Evolutionary conservation across 2,797 vertebrate species (phyloP).

Genomic region (Squalus acanthias): DNA sequence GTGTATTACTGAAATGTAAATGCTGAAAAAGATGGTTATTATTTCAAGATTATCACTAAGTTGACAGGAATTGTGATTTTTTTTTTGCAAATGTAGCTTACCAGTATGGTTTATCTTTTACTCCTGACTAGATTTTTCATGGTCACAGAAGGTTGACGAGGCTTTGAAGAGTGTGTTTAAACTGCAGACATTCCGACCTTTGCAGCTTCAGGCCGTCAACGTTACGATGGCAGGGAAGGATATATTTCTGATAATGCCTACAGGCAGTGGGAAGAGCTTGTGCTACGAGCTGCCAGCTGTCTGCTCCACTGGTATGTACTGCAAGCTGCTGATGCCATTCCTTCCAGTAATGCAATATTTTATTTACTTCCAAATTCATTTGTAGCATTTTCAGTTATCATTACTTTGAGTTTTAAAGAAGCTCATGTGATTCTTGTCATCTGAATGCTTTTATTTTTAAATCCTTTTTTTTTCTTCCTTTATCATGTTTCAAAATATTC

Average conservation of each 20-base stretch:
- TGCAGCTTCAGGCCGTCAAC: constrained; percentile 84
- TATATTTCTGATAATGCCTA: constrained; percentile 91
- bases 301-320: constrained; percentile 73
- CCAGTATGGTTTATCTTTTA: not conserved
- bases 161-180: constrained; percentile 68
- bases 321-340: not conserved
- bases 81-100: not conserved
- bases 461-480: not conserved
- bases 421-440: not conserved
- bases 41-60: not conserved
- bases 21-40: not conserved
- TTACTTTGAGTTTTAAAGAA: not conserved
- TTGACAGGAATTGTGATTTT: not conserved
- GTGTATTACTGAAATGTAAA: not conserved
- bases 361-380: not conserved
- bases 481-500: not conserved
- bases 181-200: constrained; percentile 71
- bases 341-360: not conserved
- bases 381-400: not conserved
- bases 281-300: constrained; percentile 90
- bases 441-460: not conserved
- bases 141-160: constrained; percentile 70
- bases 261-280: constrained; percentile 88
- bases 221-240: constrained; percentile 79
- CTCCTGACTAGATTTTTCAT: constrained; percentile 71